Base-by-base conservation (phyloP, 1,140 invertebrate genomes). In the Musca vetustissima region DNA sequence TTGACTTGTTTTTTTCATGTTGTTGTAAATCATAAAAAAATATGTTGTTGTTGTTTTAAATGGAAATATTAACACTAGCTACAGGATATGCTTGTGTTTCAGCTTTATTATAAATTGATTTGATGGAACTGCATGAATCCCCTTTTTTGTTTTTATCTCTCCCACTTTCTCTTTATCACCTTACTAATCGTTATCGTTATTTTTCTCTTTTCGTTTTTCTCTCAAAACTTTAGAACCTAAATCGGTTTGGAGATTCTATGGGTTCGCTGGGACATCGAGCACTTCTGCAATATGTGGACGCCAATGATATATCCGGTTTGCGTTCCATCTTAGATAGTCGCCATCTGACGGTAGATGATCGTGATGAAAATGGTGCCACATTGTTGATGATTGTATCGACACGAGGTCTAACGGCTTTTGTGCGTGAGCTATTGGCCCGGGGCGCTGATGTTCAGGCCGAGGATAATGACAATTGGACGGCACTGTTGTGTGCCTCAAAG, bases 381-480 rank as follows among this genome's bases (percentile, higher is more conserved):
- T 92, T 93, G 55, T 90, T 98, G 76, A 96, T 97, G 88, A 86
- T 93, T 72, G 95, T 95, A 21, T 89, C 93, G 57, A 87, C 90
- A 72, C 90, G 89, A 75, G 95, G 95, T 28, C 90, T 93, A 69
- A 81, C 89, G 21, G 88, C 89, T 22, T 93, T 97, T 84, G 93
- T 95, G 32, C 86, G 90, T 32, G 89, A 94, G 78, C 86, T 98
- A 24, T 84, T 98, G 64, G 89, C 90, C 55, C 89, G 94, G 77
- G 92, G 93, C 47, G 93, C 95, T 9, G 95, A 98, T 83, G 89
- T 94, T 14, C 93, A 95, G 81, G 90, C 90, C n/a, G 92, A 94
- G 75, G 96, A 98, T 83, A 87, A 88, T 86, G 97, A 99, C 81
- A 93, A 93, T 73, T 99, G 97, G 97, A 94, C 92, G 28, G 88